phyloP scores from a whole-genome alignment of 2,888 invertebrate genomes.

The Agrilus mali region DNA sequence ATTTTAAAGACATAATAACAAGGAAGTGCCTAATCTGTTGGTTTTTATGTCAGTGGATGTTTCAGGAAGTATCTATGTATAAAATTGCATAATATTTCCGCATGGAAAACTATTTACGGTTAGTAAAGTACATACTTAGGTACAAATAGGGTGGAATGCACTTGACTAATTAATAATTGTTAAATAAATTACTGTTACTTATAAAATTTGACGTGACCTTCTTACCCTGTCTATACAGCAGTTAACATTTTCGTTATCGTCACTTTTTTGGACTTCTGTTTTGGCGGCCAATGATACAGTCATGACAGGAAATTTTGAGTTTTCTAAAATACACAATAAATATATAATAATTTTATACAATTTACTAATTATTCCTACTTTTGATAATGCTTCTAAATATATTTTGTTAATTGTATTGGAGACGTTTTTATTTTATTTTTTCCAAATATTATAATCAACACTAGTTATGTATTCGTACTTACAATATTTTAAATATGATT shows the following conservation, averaged over 20 bases:
- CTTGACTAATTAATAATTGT: constrained; percentile 1
- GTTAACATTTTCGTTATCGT: constrained; percentile 26
- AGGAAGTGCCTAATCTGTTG: too few relatives aligned
- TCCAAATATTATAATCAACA: too few relatives aligned
- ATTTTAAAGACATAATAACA: too few relatives aligned
- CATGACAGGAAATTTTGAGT: constrained; percentile 20
- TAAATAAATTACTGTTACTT: constrained; percentile 3
- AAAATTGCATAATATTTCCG: too few relatives aligned
- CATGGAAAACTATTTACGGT: background rate
- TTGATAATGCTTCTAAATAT: too few relatives aligned
- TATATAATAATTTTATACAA: background rate
- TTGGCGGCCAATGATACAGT: constrained; percentile 25
- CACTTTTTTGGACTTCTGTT: constrained; percentile 23
- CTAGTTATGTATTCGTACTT: too few relatives aligned
- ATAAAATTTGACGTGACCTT: constrained; percentile 6
- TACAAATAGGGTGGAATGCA: background rate
- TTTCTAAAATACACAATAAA: constrained; percentile 22
- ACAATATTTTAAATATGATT: too few relatives aligned
- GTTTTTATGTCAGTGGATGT: too few relatives aligned
- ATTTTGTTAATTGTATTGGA: too few relatives aligned
- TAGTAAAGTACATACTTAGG: too few relatives aligned
- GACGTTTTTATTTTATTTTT: too few relatives aligned
- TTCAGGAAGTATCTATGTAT: too few relatives aligned
- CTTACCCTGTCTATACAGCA: constrained; percentile 26
- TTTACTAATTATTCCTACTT: background rate